Evolutionary conservation across 2,888 invertebrate genomes (phyloP).

Genomic region (Cataglyphis cursor): DNA sequence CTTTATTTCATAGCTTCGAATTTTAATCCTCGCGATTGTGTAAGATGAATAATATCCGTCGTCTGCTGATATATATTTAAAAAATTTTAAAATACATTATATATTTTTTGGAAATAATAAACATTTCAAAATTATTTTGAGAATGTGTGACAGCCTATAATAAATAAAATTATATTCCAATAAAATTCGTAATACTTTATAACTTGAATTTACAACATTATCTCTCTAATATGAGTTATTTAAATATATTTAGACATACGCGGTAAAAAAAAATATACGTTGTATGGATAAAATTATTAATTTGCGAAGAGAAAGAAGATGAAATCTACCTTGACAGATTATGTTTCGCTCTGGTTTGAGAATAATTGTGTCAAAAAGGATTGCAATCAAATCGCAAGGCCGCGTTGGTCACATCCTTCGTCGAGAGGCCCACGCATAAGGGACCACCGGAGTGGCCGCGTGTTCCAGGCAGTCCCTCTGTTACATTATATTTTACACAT

Average conservation of each 20-base stretch:
- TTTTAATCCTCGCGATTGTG: constrained; percentile 19
- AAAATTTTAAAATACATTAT: not conserved
- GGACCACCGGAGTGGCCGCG: constrained; percentile 83
- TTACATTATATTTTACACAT: constrained; percentile 82
- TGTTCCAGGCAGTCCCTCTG: constrained; percentile 78
- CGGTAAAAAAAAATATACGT: not conserved
- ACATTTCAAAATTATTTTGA: not conserved
- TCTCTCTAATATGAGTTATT: not conserved
- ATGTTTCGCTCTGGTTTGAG: constrained; percentile 1
- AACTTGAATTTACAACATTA: not conserved
- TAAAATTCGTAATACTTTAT: constrained; percentile 19
- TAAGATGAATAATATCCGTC: not conserved
- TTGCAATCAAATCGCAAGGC: constrained; percentile 1
- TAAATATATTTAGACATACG: constrained; percentile 7
- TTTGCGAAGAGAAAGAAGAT: not conserved
- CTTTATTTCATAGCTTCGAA: constrained; percentile 18
- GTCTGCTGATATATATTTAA: not conserved
- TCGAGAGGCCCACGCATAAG: constrained; percentile 70
- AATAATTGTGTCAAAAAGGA: constrained; percentile 12
- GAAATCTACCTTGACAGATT: constrained; percentile 3
- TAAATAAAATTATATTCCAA: constrained; percentile 2
- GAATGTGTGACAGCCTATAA: not conserved
- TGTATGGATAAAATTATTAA: not conserved
- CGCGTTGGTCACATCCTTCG: constrained; percentile 43
- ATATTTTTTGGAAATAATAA: not conserved